Evolutionary conservation across 30 jellyfish, hydroid and myxozoan species (phyloP).

Genomic region (Aurelia coerulea): DNA sequence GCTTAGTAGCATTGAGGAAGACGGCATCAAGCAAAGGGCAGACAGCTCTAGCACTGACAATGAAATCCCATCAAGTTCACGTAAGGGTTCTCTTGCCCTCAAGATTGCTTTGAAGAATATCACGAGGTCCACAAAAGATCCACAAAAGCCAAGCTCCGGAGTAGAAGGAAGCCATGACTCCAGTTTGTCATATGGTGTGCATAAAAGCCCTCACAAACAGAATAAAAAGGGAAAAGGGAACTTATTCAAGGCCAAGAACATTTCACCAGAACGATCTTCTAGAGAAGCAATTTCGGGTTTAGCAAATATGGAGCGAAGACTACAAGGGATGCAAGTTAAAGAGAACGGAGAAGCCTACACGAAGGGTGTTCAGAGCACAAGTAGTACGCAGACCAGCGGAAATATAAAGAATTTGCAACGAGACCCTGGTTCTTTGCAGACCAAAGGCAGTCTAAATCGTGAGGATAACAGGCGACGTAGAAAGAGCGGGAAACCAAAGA

Average conservation of each 20-base stretch:
- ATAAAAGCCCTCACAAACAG: neutral
- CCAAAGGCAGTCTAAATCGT: neutral
- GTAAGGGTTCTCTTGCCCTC: neutral
- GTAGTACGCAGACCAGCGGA: no score
- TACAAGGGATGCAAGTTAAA: neutral
- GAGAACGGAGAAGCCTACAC: no score
- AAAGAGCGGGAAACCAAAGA: conserved; percentile 11
- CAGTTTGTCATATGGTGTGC: no score
- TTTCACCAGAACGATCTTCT: neutral
- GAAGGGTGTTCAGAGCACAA: neutral
- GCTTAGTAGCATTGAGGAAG: neutral
- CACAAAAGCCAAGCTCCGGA: neutral
- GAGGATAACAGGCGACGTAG: conserved; percentile 8
- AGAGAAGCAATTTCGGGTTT: neutral
- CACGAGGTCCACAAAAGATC: neutral
- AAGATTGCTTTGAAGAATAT: neutral
- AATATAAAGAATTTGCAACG: neutral
- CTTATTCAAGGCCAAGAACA: neutral
- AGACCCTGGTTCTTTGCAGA: neutral
- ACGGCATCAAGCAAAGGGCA: neutral
- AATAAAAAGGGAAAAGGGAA: neutral
- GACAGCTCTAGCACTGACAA: neutral
- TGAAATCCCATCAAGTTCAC: neutral
- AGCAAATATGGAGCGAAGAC: neutral
- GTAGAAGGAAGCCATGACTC: neutral